Percentiles rank a stretch among this genome's conserved stretches.
These are phyloP conservation scores for Epirrita christyi DNA, from an alignment of 2,888 invertebrate species.

Conservation along the genomic window DNA sequence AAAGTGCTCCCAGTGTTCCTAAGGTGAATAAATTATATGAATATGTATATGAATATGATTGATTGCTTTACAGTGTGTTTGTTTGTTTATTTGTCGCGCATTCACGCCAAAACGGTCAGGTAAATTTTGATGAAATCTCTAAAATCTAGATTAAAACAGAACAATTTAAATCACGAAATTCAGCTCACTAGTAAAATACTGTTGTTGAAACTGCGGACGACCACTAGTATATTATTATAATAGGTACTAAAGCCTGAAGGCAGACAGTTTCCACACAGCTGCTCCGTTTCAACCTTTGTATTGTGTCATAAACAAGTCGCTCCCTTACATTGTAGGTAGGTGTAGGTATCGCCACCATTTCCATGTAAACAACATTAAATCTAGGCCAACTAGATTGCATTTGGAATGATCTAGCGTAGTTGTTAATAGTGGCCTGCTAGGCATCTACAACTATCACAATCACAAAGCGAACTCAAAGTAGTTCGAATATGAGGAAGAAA, in stretches of 20 bases:
- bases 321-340: conserved; percentile 8
- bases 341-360: neutral
- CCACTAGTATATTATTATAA: neutral
- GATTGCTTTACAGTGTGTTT: too few species aligned
- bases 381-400: conserved; percentile 37
- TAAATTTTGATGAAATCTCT: too few species aligned
- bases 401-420: conserved; percentile 26
- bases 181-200: too few species aligned
- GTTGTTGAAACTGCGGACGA: too few species aligned
- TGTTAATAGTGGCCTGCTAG: conserved; percentile 2
- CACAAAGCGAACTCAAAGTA: conserved; percentile 34
- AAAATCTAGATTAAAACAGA: too few species aligned
- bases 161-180: too few species aligned
- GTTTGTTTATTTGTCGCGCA: too few species aligned
- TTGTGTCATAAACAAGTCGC: conserved; percentile 11
- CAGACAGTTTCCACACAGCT: neutral
- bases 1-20: too few species aligned
- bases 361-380: conserved; percentile 22
- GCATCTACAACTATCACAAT: conserved; percentile 34
- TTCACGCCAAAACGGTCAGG: too few species aligned
- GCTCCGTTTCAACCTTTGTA: conserved; percentile 1
- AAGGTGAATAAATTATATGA: too few species aligned
- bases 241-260: neutral
- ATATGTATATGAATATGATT: too few species aligned
- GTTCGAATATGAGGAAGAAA: conserved; percentile 50